A percentile compares a stretch with the other conserved stretches of the same genome.
Conservation (phyloP, 2,888 invertebrate genomes). For the Eupithecia tripunctaria region DNA sequence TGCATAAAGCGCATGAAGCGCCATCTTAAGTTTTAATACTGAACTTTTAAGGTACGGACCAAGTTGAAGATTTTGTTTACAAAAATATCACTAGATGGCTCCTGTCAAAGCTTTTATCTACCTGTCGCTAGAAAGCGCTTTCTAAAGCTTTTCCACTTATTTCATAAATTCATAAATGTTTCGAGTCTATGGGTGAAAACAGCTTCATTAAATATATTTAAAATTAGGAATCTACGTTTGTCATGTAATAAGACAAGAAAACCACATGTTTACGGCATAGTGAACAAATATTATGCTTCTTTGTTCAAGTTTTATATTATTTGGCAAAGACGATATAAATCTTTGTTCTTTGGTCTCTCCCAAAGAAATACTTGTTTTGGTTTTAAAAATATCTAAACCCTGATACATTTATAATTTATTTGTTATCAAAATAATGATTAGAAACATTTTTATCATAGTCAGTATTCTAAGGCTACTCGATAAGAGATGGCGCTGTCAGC, state of each 20-base stretch:
- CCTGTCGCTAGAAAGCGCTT: neutral
- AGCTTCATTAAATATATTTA: no score
- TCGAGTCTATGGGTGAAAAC: no score
- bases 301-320: no score
- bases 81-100: neutral
- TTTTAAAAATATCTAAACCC: no score
- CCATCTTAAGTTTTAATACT: conserved; percentile 17
- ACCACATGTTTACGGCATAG: no score
- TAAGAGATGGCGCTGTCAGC: conserved; percentile 37
- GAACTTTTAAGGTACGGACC: neutral
- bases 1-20: conserved; percentile 5
- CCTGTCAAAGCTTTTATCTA: neutral
- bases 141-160: neutral
- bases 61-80: neutral
- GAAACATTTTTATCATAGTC: neutral
- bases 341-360: neutral
- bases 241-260: no score
- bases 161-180: neutral
- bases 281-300: no score
- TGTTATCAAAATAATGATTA: neutral
- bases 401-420: no score
- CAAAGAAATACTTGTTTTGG: neutral
- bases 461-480: conserved; percentile 27
- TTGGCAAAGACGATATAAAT: no score
- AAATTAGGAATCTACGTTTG: no score